Conservation (phyloP, 1,140 invertebrate genomes). For the Anthonomus grandis region DNA sequence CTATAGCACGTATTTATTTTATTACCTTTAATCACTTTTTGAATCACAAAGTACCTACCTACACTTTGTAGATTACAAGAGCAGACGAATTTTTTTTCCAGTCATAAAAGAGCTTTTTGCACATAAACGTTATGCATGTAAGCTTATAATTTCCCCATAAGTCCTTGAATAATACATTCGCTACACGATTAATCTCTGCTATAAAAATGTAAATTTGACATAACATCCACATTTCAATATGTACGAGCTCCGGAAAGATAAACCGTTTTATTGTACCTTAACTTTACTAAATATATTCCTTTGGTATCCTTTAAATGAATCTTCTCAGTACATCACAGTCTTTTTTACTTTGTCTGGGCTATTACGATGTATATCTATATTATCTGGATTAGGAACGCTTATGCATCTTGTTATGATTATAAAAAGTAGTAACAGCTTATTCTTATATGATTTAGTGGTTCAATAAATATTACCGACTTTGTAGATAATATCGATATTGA, state of each 20-base stretch:
- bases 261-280: constrained; percentile 8
- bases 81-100: too few species aligned
- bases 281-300: constrained; percentile 1
- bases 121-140: too few species aligned
- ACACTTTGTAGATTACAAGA: too few species aligned
- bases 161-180: too few species aligned
- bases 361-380: constrained; percentile 2
- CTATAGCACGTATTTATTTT: too few species aligned
- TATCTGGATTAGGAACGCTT: constrained; percentile 5
- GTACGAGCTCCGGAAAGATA: neutral
- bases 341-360: neutral
- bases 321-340: neutral
- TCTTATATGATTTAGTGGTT: neutral
- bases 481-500: constrained; percentile 10
- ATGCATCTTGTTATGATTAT: neutral
- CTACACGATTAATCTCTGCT: too few species aligned
- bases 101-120: too few species aligned
- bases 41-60: too few species aligned
- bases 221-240: too few species aligned
- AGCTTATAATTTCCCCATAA: too few species aligned
- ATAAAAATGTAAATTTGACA: too few species aligned
- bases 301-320: constrained; percentile 4
- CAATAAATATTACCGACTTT: neutral
- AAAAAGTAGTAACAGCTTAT: neutral
- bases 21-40: too few species aligned